phyloP scores from a whole-genome alignment of 2,888 invertebrate genomes.

The Thumatha senex region DNA sequence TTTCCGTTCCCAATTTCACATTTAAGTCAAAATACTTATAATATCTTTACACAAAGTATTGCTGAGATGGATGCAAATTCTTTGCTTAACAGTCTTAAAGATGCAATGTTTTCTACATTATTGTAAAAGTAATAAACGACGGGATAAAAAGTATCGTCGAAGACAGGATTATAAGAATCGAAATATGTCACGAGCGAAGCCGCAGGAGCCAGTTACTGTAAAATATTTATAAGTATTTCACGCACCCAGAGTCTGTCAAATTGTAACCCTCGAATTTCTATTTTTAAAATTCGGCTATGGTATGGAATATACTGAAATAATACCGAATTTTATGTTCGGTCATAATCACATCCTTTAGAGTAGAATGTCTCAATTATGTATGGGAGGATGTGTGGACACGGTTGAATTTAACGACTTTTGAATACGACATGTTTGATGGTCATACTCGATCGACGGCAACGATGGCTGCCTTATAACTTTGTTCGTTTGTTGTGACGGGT shows the following conservation, averaged over 20 bases:
- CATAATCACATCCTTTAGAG: constrained; percentile 80
- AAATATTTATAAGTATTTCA: constrained; percentile 28
- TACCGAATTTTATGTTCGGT: constrained; percentile 71
- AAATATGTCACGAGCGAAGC: too few relatives aligned
- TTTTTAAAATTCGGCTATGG: constrained; percentile 66
- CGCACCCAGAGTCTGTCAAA: constrained; percentile 41
- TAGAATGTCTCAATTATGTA: constrained; percentile 81
- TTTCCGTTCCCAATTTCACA: too few relatives aligned
- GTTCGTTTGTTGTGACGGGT: constrained; percentile 26
- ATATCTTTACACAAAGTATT: too few relatives aligned
- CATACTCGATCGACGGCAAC: constrained; percentile 37
- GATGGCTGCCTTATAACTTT: constrained; percentile 61
- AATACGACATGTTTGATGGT: constrained; percentile 60
- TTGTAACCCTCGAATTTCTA: constrained; percentile 50
- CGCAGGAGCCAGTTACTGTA: too few relatives aligned
- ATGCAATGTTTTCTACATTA: too few relatives aligned
- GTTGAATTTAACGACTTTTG: constrained; percentile 63
- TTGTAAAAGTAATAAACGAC: too few relatives aligned
- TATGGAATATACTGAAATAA: constrained; percentile 58
- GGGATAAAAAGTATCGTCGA: too few relatives aligned
- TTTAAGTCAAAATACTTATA: too few relatives aligned
- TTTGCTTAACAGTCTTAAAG: too few relatives aligned
- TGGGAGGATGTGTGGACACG: constrained; percentile 76
- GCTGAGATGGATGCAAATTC: too few relatives aligned
- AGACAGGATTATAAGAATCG: too few relatives aligned